Conservation (phyloP, 2,888 invertebrate genomes). For the Agonopterix heracliana region DNA sequence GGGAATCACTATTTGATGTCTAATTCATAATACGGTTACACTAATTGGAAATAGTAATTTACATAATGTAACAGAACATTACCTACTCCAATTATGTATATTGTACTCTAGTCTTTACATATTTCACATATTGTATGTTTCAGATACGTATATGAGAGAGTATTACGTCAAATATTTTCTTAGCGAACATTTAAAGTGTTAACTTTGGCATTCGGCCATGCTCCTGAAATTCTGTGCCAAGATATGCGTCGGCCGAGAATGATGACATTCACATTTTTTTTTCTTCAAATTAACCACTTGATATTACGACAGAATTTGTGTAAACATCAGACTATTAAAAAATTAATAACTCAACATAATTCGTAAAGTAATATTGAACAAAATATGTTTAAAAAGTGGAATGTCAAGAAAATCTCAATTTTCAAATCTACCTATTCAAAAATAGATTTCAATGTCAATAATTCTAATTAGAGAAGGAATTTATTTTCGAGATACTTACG, state of each 20-base stretch:
- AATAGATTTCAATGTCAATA: background rate
- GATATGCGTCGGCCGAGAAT: constrained; percentile 47
- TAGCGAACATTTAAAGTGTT: constrained; percentile 31
- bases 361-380: background rate
- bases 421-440: background rate
- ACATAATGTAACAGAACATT: background rate
- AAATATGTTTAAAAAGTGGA: background rate
- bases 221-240: constrained; percentile 63
- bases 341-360: constrained; percentile 5
- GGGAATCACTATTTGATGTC: constrained; percentile 10
- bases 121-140: background rate
- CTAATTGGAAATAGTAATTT: background rate
- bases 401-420: background rate
- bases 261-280: constrained; percentile 36
- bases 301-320: constrained; percentile 9
- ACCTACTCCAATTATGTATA: too few species aligned
- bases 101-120: background rate
- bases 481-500: constrained; percentile 79
- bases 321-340: constrained; percentile 10
- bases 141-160: constrained; percentile 1
- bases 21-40: background rate
- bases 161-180: constrained; percentile 34
- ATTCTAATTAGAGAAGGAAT: background rate
- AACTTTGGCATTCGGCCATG: constrained; percentile 60
- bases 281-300: constrained; percentile 9